phyloP scores from a whole-genome alignment of 2,888 invertebrate species.

The Chrysomela aeneicollis region DNA sequence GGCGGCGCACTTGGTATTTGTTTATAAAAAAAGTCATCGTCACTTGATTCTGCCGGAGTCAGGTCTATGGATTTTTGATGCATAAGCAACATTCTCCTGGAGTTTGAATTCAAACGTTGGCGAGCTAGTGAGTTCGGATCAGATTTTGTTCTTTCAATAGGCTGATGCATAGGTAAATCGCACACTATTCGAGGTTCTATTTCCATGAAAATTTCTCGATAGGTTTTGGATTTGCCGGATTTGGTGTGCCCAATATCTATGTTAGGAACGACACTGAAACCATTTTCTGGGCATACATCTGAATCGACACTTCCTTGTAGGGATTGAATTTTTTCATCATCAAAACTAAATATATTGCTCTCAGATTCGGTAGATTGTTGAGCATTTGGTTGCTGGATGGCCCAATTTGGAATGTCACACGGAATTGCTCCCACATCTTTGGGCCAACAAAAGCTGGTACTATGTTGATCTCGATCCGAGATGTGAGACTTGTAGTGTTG shows the following conservation, averaged over 20 bases:
- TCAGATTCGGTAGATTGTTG: conserved; percentile 74
- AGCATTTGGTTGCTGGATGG: conserved; percentile 51
- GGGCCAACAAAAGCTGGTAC: conserved; percentile 65
- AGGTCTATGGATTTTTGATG: conserved; percentile 87
- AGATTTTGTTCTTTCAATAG: conserved; percentile 85
- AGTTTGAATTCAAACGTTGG: conserved; percentile 75
- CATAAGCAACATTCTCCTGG: conserved; percentile 80
- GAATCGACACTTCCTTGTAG: conserved; percentile 65
- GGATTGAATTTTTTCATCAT: conserved; percentile 78
- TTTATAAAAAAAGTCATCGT: conserved; percentile 81
- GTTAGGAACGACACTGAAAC: conserved; percentile 56
- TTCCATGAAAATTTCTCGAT: conserved; percentile 63
- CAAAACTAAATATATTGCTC: conserved; percentile 77
- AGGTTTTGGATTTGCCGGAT: conserved; percentile 53
- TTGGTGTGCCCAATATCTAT: conserved; percentile 48
- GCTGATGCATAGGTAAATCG: conserved; percentile 67
- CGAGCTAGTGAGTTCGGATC: conserved; percentile 83
- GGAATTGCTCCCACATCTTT: conserved; percentile 65
- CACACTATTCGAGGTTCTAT: conserved; percentile 73
- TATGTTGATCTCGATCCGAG: conserved; percentile 39
- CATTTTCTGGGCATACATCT: conserved; percentile 50
- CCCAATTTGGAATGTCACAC: conserved; percentile 63
- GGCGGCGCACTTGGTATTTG: conserved; percentile 78
- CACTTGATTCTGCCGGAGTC: conserved; percentile 85
- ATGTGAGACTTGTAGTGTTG: conserved; percentile 38